A percentile compares a stretch with the other conserved stretches of the same genome.
Evolutionary conservation across 2,797 vertebrate genomes (phyloP).

Genomic region (Sebastes dallii): DNA sequence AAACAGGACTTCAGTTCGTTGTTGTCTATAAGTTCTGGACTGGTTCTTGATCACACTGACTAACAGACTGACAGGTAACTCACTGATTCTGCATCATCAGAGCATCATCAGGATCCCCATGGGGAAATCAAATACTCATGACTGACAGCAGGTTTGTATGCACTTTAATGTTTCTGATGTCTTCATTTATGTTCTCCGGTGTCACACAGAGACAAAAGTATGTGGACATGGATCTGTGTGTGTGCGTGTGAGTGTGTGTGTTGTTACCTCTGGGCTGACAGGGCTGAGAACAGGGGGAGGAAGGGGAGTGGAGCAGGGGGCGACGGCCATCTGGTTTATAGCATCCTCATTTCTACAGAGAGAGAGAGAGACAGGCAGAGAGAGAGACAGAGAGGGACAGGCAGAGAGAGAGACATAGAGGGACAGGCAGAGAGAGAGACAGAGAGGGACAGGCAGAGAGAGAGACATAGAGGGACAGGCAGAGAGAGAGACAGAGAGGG

Average conservation of each 20-base stretch:
- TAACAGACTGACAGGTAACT: not conserved
- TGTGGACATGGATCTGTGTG: not conserved
- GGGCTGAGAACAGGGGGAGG: slow-evolving; percentile 70
- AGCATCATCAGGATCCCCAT: not conserved
- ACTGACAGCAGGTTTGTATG: not conserved
- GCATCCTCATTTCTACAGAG: slow-evolving; percentile 89
- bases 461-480: not conserved
- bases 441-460: slow-evolving; percentile 6
- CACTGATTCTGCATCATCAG: not conserved
- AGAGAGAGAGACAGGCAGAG: not conserved
- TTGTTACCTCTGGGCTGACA: slow-evolving; percentile 81
- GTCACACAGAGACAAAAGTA: not conserved
- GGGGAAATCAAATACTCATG: not conserved
- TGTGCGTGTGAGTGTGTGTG: slow-evolving; percentile 1
- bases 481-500: no score
- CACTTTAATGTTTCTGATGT: not conserved
- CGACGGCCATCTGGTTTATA: slow-evolving; percentile 91
- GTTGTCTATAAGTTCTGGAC: not conserved
- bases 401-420: not conserved
- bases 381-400: not conserved
- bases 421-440: not conserved
- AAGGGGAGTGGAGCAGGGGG: slow-evolving; percentile 81
- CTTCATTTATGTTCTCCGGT: not conserved
- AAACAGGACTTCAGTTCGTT: not conserved
- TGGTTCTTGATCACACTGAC: not conserved